These are phyloP conservation scores for Lasioglossum oenotherae DNA, from an alignment of 2,888 invertebrate genomes.

Conservation along the genomic window DNA sequence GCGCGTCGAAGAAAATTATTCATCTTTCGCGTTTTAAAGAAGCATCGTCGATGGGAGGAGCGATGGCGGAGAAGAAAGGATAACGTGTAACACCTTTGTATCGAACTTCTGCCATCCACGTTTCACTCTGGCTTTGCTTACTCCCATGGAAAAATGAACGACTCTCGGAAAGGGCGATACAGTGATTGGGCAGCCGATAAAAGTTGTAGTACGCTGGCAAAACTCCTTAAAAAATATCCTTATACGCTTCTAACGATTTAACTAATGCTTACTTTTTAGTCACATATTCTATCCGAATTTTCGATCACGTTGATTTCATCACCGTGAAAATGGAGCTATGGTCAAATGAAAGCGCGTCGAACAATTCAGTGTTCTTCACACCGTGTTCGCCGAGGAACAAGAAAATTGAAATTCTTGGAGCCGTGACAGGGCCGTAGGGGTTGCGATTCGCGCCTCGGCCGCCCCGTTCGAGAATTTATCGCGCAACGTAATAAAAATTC, in stretches of 20 bases:
- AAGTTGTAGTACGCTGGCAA: background rate
- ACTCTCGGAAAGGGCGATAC: background rate
- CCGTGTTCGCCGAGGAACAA: background rate
- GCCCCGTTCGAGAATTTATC: slow-evolving; percentile 37
- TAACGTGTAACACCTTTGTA: background rate
- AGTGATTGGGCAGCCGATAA: background rate
- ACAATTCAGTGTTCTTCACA: background rate
- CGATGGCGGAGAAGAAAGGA: background rate
- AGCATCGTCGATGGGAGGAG: background rate
- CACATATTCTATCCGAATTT: background rate
- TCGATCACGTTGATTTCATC: background rate
- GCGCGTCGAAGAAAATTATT: slow-evolving; percentile 8
- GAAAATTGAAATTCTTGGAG: slow-evolving; percentile 42
- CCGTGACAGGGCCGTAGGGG: background rate
- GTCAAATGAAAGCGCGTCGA: background rate
- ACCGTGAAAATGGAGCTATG: background rate
- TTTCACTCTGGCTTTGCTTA: background rate
- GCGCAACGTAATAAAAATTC: slow-evolving; percentile 50
- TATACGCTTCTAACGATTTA: background rate
- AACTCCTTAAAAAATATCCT: background rate
- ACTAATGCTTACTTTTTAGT: background rate
- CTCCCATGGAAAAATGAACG: background rate
- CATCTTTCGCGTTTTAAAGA: background rate
- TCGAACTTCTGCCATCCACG: background rate
- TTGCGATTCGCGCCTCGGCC: background rate